These are phyloP conservation scores for Macropus fuliginosus DNA, from an alignment of 2,797 vertebrate genomes.

Conservation along the genomic window DNA sequence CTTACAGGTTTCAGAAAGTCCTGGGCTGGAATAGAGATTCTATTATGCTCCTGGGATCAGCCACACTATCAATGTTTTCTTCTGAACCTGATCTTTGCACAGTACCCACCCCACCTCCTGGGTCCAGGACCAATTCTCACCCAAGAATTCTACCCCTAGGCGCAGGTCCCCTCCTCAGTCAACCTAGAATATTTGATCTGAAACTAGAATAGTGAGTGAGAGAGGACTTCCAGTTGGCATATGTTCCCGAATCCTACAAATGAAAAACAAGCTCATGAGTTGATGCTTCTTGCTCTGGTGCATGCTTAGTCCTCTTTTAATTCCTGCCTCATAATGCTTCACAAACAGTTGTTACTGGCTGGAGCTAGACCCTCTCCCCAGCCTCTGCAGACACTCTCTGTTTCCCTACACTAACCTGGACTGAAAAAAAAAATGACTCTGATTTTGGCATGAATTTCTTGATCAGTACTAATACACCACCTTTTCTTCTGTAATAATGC, in stretches of 20 bases:
- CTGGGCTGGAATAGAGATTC: background rate
- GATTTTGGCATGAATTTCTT: background rate
- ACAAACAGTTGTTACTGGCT: background rate
- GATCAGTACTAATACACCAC: background rate
- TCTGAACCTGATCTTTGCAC: background rate
- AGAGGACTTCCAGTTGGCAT: background rate
- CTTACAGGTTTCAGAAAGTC: background rate
- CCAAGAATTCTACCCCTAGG: background rate
- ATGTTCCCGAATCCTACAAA: background rate
- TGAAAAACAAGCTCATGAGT: background rate
- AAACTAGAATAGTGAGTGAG: background rate
- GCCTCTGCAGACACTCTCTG: background rate
- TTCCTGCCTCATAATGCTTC: background rate
- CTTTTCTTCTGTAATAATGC: background rate
- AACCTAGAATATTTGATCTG: background rate
- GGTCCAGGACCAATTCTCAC: background rate
- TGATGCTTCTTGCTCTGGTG: background rate
- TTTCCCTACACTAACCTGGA: background rate
- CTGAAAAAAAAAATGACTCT: background rate
- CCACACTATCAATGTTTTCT: background rate
- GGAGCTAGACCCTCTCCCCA: background rate
- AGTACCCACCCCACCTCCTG: no score
- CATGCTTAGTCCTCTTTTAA: background rate
- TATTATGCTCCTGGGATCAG: background rate
- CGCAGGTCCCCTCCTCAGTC: background rate